Evolutionary conservation across 2,888 invertebrate species (phyloP).

Genomic region (Aporophyla lueneburgensis): DNA sequence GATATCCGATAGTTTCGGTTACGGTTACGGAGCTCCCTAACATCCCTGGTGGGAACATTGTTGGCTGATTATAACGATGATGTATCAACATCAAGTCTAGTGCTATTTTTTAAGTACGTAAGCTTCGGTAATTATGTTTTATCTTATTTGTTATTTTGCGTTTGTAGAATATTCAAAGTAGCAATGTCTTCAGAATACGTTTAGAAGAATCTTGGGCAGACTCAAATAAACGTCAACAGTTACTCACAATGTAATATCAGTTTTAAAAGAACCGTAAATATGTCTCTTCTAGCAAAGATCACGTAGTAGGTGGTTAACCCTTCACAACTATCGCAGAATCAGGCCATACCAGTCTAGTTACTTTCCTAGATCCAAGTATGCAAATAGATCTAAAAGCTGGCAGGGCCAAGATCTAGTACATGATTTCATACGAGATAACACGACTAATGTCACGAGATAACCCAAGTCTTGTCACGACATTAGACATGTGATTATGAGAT

Average conservation of each 20-base stretch:
- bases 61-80: too few relatives aligned
- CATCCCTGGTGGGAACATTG: too few relatives aligned
- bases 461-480: conserved; percentile 50
- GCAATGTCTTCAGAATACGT: not conserved
- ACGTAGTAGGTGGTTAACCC: not conserved
- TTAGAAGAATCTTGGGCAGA: not conserved
- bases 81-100: too few relatives aligned
- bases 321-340: conserved; percentile 13
- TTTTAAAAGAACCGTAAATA: not conserved
- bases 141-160: not conserved
- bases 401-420: conserved; percentile 47
- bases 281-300: not conserved
- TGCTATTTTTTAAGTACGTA: not conserved
- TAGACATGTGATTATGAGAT: conserved; percentile 63
- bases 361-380: conserved; percentile 49
- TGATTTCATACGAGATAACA: conserved; percentile 36
- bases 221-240: not conserved
- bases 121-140: not conserved
- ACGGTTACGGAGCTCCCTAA: too few relatives aligned
- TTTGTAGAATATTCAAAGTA: not conserved
- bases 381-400: conserved; percentile 43
- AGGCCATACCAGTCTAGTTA: conserved; percentile 8
- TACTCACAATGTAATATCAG: not conserved
- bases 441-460: conserved; percentile 28
- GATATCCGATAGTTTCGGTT: too few relatives aligned